Conservation (phyloP, 1,140 invertebrate species). For the Aphelenchoides besseyi region DNA sequence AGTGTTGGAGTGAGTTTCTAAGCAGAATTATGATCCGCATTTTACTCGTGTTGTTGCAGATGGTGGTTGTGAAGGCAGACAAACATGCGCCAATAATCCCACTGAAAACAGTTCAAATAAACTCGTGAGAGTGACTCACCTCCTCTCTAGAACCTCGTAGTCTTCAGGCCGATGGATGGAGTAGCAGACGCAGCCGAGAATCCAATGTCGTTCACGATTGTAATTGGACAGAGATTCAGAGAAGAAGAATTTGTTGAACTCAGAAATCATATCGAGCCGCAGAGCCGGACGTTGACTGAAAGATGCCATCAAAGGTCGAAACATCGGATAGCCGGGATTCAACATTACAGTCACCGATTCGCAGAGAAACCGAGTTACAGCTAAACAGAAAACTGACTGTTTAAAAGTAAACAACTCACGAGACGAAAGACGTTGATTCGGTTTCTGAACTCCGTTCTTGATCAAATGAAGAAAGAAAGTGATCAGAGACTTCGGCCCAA, state of each 20-base stretch:
- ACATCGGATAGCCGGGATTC: neutral
- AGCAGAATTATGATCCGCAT: neutral
- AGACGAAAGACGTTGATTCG: constrained; percentile 11
- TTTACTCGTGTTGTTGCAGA: neutral
- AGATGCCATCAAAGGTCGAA: neutral
- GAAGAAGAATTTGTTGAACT: constrained; percentile 12
- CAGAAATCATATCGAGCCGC: neutral
- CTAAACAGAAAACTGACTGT: neutral
- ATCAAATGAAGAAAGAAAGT: neutral
- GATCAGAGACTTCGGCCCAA: neutral
- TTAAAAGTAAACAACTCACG: neutral
- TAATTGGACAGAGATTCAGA: neutral
- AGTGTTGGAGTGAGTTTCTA: neutral
- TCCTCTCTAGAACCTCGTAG: neutral
- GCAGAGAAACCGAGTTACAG: neutral
- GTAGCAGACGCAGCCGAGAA: neutral
- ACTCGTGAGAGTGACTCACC: neutral
- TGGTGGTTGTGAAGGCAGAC: neutral
- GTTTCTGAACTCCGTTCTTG: neutral
- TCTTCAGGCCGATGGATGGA: neutral
- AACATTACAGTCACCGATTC: neutral
- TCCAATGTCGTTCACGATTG: neutral
- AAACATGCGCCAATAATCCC: neutral
- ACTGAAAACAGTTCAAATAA: neutral
- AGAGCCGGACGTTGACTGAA: neutral